These are phyloP conservation scores for Amphiprion clarkii DNA, from an alignment of 2,797 vertebrate species.

Conservation along the genomic window DNA sequence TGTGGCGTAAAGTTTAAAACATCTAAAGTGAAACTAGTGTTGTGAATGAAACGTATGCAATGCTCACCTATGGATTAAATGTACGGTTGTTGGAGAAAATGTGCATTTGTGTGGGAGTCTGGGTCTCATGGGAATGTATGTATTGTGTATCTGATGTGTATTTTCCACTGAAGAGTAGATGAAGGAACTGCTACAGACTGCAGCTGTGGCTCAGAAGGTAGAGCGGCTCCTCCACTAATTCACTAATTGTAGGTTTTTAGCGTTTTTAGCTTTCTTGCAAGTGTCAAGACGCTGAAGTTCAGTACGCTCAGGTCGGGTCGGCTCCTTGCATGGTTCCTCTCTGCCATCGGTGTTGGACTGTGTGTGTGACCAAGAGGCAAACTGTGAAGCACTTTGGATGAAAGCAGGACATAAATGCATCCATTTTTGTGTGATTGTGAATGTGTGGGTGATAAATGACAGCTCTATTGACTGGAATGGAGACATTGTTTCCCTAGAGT, in stretches of 20 bases:
- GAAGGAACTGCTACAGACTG: not conserved
- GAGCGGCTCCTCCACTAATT: not conserved
- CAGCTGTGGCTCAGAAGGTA: not conserved
- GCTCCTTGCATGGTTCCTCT: no score
- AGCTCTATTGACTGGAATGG: no score
- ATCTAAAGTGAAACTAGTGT: constrained; percentile 18
- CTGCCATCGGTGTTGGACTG: not conserved
- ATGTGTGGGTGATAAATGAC: no score
- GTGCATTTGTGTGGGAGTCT: not conserved
- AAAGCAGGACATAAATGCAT: no score
- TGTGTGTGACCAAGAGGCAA: not conserved
- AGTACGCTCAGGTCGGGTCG: not conserved
- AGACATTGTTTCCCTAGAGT: no score
- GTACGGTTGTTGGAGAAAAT: not conserved
- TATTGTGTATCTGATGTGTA: not conserved
- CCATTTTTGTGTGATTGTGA: no score
- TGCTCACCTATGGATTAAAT: not conserved
- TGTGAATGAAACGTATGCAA: constrained; percentile 25
- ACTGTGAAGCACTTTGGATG: not conserved
- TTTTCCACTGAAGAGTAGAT: not conserved
- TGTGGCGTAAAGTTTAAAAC: constrained; percentile 9
- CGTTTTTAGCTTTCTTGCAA: not conserved
- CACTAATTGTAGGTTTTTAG: not conserved
- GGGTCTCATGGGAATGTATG: not conserved
- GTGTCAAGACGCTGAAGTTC: not conserved